Percentiles rank a stretch among this genome's conserved stretches.
Evolutionary conservation across 2,113 vertebrate species (phyloP).

Genomic region (Prietella phreatophila): DNA sequence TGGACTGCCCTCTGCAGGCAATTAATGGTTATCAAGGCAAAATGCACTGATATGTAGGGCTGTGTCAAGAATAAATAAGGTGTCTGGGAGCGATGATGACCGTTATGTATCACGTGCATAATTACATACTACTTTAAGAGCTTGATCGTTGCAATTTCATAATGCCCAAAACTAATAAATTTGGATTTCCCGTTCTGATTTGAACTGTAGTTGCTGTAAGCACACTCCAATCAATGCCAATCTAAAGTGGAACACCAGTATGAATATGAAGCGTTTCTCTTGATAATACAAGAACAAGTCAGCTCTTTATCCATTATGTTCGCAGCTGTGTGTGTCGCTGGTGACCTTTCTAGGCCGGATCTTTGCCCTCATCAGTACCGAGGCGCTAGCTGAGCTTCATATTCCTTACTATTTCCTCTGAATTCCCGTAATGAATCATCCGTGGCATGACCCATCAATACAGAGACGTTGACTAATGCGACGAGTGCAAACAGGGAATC

Average conservation of each 20-base stretch:
- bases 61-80: conserved; percentile 9
- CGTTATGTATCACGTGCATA: neutral
- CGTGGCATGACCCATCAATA: conserved; percentile 66
- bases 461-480: conserved; percentile 67
- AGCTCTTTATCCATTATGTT: conserved; percentile 17
- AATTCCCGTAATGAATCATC: conserved; percentile 70
- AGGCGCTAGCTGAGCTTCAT: conserved; percentile 63
- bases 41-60: conserved; percentile 22
- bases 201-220: neutral
- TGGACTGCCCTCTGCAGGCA: conserved; percentile 40
- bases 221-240: neutral
- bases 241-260: neutral
- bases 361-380: conserved; percentile 51
- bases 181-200: neutral
- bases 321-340: conserved; percentile 31
- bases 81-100: neutral
- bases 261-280: neutral
- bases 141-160: neutral
- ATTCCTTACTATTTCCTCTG: conserved; percentile 64
- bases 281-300: neutral
- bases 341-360: conserved; percentile 24
- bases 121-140: neutral
- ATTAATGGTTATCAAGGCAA: neutral
- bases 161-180: neutral
- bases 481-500: conserved; percentile 61